Percentiles rank a stretch among this genome's conserved stretches.
These are phyloP conservation scores for Oriolus oriolus DNA, from an alignment of 2,113 vertebrate genomes.

Conservation along the genomic window DNA sequence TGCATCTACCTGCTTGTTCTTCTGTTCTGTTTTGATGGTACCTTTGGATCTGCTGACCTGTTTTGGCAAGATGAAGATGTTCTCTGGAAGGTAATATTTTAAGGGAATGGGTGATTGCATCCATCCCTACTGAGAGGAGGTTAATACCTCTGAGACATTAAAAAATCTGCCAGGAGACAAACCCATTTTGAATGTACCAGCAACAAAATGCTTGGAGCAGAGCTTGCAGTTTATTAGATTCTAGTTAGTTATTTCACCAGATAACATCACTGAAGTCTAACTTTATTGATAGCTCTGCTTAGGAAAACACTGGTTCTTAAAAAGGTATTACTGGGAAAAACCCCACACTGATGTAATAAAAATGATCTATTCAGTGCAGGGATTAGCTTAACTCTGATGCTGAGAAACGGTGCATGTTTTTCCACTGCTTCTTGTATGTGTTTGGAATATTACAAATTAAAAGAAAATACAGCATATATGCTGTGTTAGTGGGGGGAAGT, in stretches of 20 bases:
- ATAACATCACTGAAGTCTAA: background rate
- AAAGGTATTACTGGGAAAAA: background rate
- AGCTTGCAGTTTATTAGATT: background rate
- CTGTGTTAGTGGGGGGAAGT: background rate
- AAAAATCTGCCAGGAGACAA: background rate
- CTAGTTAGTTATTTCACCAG: background rate
- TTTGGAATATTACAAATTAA: background rate
- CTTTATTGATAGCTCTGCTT: background rate
- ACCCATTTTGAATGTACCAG: background rate
- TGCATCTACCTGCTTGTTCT: background rate
- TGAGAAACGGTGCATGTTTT: background rate
- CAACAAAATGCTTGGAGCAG: background rate
- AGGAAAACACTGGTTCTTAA: background rate
- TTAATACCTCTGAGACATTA: background rate
- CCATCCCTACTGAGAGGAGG: background rate
- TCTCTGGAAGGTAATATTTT: background rate
- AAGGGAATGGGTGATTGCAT: background rate
- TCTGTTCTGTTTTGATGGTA: background rate
- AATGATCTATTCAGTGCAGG: background rate
- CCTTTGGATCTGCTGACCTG: background rate
- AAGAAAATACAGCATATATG: background rate
- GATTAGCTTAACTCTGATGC: background rate
- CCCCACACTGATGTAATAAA: background rate
- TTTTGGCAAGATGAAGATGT: background rate
- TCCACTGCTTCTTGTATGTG: background rate